Conservation (phyloP, 2,888 invertebrate species). For the Drosophila mercatorum region DNA sequence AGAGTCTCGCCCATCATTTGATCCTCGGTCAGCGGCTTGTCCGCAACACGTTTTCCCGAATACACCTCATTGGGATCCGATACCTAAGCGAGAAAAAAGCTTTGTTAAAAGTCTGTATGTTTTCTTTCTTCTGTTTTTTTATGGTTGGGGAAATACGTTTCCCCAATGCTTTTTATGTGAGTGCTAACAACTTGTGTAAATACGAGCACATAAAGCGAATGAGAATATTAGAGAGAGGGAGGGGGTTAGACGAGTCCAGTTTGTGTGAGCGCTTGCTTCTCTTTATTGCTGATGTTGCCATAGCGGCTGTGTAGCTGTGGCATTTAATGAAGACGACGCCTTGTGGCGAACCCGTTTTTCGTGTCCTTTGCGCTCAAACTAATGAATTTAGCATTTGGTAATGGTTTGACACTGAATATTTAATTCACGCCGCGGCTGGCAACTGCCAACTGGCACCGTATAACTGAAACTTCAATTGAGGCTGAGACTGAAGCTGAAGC, state of each 20-base stretch:
- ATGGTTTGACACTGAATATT: constrained; percentile 83
- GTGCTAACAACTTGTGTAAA: constrained; percentile 77
- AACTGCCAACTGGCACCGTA: constrained; percentile 44
- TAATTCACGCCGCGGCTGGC: constrained; percentile 74
- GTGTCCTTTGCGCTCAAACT: constrained; percentile 77
- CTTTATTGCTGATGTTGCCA: constrained; percentile 25
- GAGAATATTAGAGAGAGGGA: constrained; percentile 22
- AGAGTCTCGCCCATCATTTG: constrained; percentile 98
- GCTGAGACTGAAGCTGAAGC: constrained; percentile 19
- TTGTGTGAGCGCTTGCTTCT: constrained; percentile 22
- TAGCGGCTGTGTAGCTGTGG: constrained; percentile 29
- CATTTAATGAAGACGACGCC: constrained; percentile 75
- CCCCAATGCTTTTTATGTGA: constrained; percentile 40
- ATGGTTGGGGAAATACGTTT: constrained; percentile 14
- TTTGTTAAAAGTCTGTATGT: neutral
- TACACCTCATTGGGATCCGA: constrained; percentile 95
- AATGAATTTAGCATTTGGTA: constrained; percentile 81
- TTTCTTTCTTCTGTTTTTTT: neutral
- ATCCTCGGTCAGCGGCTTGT: constrained; percentile 95
- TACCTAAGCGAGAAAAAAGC: constrained; percentile 85
- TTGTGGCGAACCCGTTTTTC: constrained; percentile 82
- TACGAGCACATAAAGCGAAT: constrained; percentile 30
- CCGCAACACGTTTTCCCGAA: constrained; percentile 94
- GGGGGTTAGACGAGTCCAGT: constrained; percentile 33
- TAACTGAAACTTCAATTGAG: constrained; percentile 41